These are phyloP conservation scores for Lasioglossum baleicum DNA, from an alignment of 1,140 invertebrate genomes.

Conservation along the genomic window DNA sequence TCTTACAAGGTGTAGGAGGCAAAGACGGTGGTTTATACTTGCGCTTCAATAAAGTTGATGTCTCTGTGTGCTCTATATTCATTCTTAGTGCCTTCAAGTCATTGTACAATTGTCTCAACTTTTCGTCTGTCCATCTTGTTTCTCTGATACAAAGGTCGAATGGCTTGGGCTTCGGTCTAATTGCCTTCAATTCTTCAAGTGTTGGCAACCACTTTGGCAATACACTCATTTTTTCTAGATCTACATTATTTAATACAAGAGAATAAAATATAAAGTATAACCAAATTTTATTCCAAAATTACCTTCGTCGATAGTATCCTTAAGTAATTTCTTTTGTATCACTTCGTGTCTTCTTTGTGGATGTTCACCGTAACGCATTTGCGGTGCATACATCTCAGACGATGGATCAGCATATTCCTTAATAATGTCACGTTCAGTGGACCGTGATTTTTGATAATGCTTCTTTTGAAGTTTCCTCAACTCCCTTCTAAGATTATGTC, in stretches of 20 bases:
- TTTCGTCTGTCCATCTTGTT: constrained; percentile 83
- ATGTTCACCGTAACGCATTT: constrained; percentile 76
- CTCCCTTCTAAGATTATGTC: constrained; percentile 75
- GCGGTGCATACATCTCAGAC: constrained; percentile 80
- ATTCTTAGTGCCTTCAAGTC: constrained; percentile 78
- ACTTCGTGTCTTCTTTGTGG: constrained; percentile 67
- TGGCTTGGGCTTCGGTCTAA: constrained; percentile 62
- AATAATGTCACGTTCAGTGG: constrained; percentile 74
- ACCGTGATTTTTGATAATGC: constrained; percentile 69
- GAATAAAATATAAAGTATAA: neutral
- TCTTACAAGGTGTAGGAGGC: constrained; percentile 80
- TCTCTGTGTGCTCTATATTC: constrained; percentile 34
- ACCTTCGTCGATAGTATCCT: constrained; percentile 30
- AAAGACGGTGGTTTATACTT: constrained; percentile 74
- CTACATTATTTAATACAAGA: constrained; percentile 46
- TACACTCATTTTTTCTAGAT: constrained; percentile 67
- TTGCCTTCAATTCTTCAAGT: constrained; percentile 61
- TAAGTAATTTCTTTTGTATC: constrained; percentile 37
- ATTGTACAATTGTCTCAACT: constrained; percentile 81
- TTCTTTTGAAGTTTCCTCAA: constrained; percentile 80
- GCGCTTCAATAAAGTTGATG: constrained; percentile 52
- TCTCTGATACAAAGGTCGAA: constrained; percentile 80
- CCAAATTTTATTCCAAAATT: constrained; percentile 10
- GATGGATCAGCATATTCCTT: constrained; percentile 75
- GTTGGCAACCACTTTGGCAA: constrained; percentile 67